A percentile compares a stretch with the other conserved stretches of the same genome.
phyloP scores from a whole-genome alignment of 2,113 vertebrate genomes.

The Circaetus gallicus region DNA sequence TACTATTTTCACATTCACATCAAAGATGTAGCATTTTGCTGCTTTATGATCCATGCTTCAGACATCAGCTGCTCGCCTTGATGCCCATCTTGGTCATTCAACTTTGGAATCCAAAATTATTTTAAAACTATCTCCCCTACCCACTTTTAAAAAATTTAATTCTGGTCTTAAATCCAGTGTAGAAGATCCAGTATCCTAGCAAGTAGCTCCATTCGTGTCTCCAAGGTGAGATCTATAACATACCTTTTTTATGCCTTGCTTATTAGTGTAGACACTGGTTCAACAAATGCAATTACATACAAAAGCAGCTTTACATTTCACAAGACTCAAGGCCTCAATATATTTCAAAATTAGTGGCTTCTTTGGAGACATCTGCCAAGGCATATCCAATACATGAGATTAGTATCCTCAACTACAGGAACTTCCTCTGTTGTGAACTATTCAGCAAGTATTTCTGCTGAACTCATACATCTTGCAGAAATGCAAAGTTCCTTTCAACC shows the following conservation, averaged over 20 bases:
- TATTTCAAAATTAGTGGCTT: background rate
- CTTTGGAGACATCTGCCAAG: background rate
- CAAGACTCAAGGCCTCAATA: background rate
- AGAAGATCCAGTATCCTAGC: background rate
- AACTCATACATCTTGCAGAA: background rate
- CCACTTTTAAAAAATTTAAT: background rate
- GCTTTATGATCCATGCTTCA: background rate
- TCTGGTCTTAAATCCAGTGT: background rate
- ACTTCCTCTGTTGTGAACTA: background rate
- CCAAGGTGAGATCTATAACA: background rate
- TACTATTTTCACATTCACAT: background rate
- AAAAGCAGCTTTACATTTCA: background rate
- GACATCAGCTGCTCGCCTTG: background rate
- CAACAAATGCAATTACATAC: background rate
- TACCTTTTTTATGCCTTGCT: background rate
- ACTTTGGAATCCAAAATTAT: background rate
- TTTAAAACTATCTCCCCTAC: background rate
- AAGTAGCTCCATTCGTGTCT: background rate
- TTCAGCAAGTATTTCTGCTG: slow-evolving; percentile 14
- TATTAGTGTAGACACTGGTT: background rate
- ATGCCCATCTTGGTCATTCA: background rate
- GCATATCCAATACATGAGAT: background rate
- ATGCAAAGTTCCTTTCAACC: background rate
- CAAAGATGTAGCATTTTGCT: background rate
- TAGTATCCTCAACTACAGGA: background rate